These are phyloP conservation scores for Hermatobates lingyangjiaoensis DNA, from an alignment of 1,140 invertebrate genomes.

Conservation along the genomic window DNA sequence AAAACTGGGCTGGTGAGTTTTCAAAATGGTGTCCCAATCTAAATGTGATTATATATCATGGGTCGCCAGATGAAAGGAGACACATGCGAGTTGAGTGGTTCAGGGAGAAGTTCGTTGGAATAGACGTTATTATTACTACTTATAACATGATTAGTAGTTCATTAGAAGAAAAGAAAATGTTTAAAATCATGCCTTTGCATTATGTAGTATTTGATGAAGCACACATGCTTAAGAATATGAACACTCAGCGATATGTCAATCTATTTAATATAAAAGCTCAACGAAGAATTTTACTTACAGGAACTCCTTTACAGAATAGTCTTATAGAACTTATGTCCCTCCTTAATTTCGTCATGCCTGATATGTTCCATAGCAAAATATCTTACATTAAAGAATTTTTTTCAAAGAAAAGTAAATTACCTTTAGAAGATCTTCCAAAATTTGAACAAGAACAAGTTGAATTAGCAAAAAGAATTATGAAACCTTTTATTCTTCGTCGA, in stretches of 20 bases:
- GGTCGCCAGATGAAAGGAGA: slow-evolving; percentile 62
- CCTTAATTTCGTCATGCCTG: slow-evolving; percentile 87
- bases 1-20: slow-evolving; percentile 78
- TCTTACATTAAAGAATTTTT: slow-evolving; percentile 77
- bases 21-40: slow-evolving; percentile 65
- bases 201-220: slow-evolving; percentile 95
- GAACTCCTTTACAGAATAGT: slow-evolving; percentile 91
- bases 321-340: slow-evolving; percentile 87
- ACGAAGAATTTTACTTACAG: slow-evolving; percentile 67
- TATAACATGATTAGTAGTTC: slow-evolving; percentile 59
- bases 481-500: slow-evolving; percentile 82
- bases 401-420: slow-evolving; percentile 25
- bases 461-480: slow-evolving; percentile 88
- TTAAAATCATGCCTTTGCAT: slow-evolving; percentile 69
- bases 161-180: slow-evolving; percentile 76
- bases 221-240: slow-evolving; percentile 96
- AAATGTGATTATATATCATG: slow-evolving; percentile 71
- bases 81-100: slow-evolving; percentile 54
- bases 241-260: slow-evolving; percentile 71
- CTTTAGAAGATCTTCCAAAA: slow-evolving; percentile 31
- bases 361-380: slow-evolving; percentile 76
- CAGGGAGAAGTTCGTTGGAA: slow-evolving; percentile 48
- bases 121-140: slow-evolving; percentile 78
- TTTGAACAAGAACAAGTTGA: slow-evolving; percentile 77
- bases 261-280: slow-evolving; percentile 71